A percentile compares a stretch with the other conserved stretches of the same genome.
phyloP scores from a whole-genome alignment of 64 coral and sea anemone genomes.

The Platygyra sinensis region DNA sequence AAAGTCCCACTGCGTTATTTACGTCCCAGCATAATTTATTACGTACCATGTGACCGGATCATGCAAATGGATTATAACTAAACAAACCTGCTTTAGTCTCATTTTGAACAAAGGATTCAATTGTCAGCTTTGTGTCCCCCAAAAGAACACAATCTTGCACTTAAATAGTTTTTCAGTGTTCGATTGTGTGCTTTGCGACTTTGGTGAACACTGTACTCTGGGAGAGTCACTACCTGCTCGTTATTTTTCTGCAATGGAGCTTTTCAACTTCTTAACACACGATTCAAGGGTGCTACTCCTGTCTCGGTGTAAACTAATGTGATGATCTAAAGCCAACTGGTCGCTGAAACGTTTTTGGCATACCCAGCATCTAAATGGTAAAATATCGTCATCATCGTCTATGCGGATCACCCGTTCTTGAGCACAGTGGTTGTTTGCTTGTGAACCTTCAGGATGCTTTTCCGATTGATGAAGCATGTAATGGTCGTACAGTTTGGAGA shows the following conservation, averaged over 20 bases:
- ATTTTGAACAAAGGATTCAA: not conserved
- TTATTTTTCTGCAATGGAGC: constrained; percentile 14
- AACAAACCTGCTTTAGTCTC: not conserved
- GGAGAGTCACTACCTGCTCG: too few species aligned
- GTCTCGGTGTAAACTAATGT: constrained; percentile 41
- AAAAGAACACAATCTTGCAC: not conserved
- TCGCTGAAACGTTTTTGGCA: constrained; percentile 16
- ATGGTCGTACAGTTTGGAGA: constrained; percentile 36
- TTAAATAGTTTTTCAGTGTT: not conserved
- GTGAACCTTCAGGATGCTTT: not conserved
- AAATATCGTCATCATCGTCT: not conserved
- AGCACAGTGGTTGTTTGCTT: not conserved
- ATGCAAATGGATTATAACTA: not conserved
- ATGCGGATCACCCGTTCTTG: not conserved
- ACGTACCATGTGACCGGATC: too few species aligned
- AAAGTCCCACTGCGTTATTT: too few species aligned
- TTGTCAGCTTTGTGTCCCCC: not conserved
- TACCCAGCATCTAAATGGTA: constrained; percentile 26
- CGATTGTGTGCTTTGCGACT: not conserved
- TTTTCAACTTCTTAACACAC: constrained; percentile 38
- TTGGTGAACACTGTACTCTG: not conserved
- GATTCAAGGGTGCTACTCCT: constrained; percentile 30
- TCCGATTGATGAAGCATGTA: not conserved
- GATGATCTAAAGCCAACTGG: constrained; percentile 1
- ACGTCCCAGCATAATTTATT: too few species aligned